Conservation (phyloP, 2,888 invertebrate genomes). For the Agrypnus murinus region DNA sequence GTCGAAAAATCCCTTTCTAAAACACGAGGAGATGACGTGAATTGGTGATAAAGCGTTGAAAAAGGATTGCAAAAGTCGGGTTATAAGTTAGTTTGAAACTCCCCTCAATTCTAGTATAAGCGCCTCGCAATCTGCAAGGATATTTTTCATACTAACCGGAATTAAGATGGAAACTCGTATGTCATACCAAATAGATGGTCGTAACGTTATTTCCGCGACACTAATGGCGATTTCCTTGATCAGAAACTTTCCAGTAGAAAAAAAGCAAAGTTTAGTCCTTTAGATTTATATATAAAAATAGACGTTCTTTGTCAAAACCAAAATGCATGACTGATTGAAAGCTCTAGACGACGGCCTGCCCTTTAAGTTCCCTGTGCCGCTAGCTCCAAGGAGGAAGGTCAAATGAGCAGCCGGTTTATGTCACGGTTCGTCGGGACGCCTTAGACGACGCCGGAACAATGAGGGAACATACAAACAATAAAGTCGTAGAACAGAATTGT, state of each 20-base stretch:
- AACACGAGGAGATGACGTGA: slow-evolving; percentile 56
- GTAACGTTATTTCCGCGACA: slow-evolving; percentile 10
- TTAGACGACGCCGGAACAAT: slow-evolving; percentile 52
- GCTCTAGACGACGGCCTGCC: slow-evolving; percentile 49
- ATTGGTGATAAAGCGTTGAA: slow-evolving; percentile 57
- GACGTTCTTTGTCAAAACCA: slow-evolving; percentile 40
- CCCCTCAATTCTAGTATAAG: slow-evolving; percentile 40
- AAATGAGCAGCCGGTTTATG: slow-evolving; percentile 56
- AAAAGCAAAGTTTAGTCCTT: background rate
- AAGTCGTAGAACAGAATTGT: slow-evolving; percentile 59
- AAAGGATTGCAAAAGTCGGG: slow-evolving; percentile 56
- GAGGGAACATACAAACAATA: slow-evolving; percentile 55
- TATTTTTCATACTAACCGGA: slow-evolving; percentile 50
- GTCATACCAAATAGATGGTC: slow-evolving; percentile 18
- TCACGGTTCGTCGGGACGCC: slow-evolving; percentile 57
- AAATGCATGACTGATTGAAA: slow-evolving; percentile 47
- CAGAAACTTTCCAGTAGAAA: background rate
- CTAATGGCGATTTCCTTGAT: slow-evolving; percentile 20
- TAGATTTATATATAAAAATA: slow-evolving; percentile 2
- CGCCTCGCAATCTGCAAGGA: slow-evolving; percentile 47
- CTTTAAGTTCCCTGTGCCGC: slow-evolving; percentile 53
- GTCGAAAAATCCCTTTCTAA: slow-evolving; percentile 53
- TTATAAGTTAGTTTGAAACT: slow-evolving; percentile 54
- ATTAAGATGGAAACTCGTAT: slow-evolving; percentile 19
- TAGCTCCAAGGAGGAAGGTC: slow-evolving; percentile 53